phyloP scores from a whole-genome alignment of 2,888 invertebrate genomes.

The Drosophila incognita region DNA sequence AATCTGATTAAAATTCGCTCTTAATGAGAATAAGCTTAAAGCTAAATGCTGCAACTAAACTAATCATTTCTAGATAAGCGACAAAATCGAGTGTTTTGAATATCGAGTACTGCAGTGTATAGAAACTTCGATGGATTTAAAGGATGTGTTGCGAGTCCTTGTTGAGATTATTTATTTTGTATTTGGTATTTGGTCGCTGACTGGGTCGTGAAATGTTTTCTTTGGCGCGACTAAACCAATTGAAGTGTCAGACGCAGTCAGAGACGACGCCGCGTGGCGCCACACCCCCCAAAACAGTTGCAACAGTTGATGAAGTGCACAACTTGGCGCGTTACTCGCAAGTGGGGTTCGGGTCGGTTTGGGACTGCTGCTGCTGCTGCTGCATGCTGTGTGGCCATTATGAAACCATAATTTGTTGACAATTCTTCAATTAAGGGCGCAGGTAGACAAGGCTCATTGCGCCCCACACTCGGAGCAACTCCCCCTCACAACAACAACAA shows the following conservation, averaged over 20 bases:
- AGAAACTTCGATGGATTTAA: conserved; percentile 4
- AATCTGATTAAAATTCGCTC: neutral
- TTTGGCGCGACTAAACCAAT: conserved; percentile 67
- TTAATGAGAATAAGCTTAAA: neutral
- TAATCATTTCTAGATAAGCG: neutral
- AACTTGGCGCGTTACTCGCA: conserved; percentile 37
- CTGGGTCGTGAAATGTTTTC: conserved; percentile 22
- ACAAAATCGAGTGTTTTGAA: neutral
- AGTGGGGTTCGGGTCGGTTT: neutral
- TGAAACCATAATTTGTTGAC: conserved; percentile 72
- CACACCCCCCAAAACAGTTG: conserved; percentile 57
- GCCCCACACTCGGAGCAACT: neutral
- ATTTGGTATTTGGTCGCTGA: conserved; percentile 7
- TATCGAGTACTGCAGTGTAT: neutral
- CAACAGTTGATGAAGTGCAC: conserved; percentile 75
- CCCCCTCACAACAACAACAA: neutral
- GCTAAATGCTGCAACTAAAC: neutral
- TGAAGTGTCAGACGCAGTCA: conserved; percentile 72
- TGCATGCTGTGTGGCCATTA: conserved; percentile 56
- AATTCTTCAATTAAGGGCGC: conserved; percentile 68
- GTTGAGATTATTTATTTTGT: neutral
- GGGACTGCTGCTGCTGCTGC: conserved; percentile 3
- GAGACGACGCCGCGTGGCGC: conserved; percentile 69
- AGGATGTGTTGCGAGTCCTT: neutral
- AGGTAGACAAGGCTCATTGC: conserved; percentile 68